phyloP scores from a whole-genome alignment of 2,888 invertebrate species.

The Drosophila melanosoma region DNA sequence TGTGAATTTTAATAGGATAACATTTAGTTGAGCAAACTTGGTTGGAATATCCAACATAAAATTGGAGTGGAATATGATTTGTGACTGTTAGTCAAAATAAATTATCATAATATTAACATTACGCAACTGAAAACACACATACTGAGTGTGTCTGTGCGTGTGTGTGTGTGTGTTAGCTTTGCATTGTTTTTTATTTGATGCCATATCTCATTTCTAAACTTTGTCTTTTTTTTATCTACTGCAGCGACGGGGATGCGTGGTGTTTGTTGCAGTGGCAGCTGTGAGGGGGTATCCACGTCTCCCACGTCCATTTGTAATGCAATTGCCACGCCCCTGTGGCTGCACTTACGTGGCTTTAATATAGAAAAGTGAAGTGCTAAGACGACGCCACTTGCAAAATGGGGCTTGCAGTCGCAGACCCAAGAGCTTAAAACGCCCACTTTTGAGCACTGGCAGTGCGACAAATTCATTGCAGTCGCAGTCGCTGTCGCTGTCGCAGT shows the following conservation, averaged over 20 bases:
- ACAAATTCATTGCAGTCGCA: constrained; percentile 66
- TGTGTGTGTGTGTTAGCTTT: constrained; percentile 27
- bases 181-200: constrained; percentile 16
- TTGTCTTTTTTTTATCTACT: constrained; percentile 39
- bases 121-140: too few species aligned
- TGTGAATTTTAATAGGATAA: too few species aligned
- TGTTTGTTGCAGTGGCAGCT: neutral
- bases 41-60: too few species aligned
- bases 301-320: constrained; percentile 58
- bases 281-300: constrained; percentile 2
- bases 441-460: constrained; percentile 57
- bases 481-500: neutral
- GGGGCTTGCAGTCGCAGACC: constrained; percentile 53
- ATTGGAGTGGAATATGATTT: neutral
- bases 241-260: neutral
- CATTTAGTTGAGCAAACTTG: too few species aligned
- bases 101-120: neutral
- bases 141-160: too few species aligned
- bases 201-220: constrained; percentile 38
- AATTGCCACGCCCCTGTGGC: constrained; percentile 73
- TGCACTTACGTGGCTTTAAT: constrained; percentile 75
- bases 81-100: neutral
- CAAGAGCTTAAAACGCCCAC: constrained; percentile 29
- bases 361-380: constrained; percentile 75
- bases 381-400: constrained; percentile 65